phyloP scores from a whole-genome alignment of 2,888 invertebrate genomes.

The Eupithecia exiguata region DNA sequence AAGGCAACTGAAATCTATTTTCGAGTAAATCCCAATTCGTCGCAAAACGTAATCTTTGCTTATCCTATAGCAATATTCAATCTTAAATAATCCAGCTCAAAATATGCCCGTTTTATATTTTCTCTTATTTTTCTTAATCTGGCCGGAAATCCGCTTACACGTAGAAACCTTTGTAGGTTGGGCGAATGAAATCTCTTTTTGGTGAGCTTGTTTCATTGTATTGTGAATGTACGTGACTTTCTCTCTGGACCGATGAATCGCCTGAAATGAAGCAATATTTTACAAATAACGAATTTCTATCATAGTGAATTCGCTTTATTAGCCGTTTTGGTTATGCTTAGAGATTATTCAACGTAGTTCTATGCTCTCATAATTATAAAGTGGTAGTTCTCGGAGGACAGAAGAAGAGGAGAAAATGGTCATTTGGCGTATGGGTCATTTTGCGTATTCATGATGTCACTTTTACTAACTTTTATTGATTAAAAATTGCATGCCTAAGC shows the following conservation, averaged over 20 bases:
- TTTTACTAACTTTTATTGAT: too few relatives aligned
- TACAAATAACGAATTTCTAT: conserved; percentile 7
- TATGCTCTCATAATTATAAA: not conserved
- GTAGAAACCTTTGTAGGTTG: conserved; percentile 62
- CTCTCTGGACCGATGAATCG: not conserved
- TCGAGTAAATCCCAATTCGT: conserved; percentile 35
- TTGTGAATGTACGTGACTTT: conserved; percentile 6
- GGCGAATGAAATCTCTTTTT: conserved; percentile 60
- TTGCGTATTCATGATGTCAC: too few relatives aligned
- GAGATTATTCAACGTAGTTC: not conserved
- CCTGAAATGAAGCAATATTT: not conserved
- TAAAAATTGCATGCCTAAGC: too few relatives aligned
- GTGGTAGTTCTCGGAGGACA: not conserved
- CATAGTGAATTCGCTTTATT: not conserved
- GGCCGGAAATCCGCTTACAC: conserved; percentile 64
- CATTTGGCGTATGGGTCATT: too few relatives aligned
- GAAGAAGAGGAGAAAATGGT: not conserved
- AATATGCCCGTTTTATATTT: conserved; percentile 57
- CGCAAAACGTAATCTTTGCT: conserved; percentile 49
- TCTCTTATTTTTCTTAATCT: conserved; percentile 65
- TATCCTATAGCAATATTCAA: conserved; percentile 51
- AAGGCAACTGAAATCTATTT: conserved; percentile 14
- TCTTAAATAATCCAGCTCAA: conserved; percentile 51
- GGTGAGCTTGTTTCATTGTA: conserved; percentile 23
- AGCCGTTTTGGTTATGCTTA: not conserved